These are phyloP conservation scores for Thecocarcelia acutangulata DNA, from an alignment of 2,888 invertebrate genomes.

Conservation along the genomic window DNA sequence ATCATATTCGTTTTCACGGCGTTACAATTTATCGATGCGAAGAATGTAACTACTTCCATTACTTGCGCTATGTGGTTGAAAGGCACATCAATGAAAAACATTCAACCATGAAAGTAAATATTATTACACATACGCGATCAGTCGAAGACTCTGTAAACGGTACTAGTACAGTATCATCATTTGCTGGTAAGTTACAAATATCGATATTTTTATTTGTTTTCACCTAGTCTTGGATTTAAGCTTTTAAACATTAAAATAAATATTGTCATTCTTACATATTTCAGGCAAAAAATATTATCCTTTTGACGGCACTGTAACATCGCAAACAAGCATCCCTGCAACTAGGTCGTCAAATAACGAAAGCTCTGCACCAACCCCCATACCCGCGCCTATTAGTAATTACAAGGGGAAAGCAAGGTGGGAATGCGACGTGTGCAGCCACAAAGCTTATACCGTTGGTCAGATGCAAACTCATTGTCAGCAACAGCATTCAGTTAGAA, in stretches of 20 bases:
- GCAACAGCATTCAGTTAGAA: conserved; percentile 84
- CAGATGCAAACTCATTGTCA: conserved; percentile 74
- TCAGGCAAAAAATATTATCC: conserved; percentile 65
- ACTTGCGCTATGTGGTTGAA: conserved; percentile 85
- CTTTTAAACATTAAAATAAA: too few species aligned
- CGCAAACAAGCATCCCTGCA: background rate
- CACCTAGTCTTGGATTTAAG: background rate
- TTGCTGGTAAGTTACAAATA: conserved; percentile 60
- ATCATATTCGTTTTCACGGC: conserved; percentile 90
- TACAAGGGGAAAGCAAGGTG: conserved; percentile 72
- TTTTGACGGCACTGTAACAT: conserved; percentile 17
- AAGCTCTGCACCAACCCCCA: background rate
- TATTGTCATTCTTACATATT: background rate
- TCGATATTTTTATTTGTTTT: background rate
- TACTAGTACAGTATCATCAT: conserved; percentile 54
- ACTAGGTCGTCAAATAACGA: conserved; percentile 39
- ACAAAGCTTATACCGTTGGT: conserved; percentile 70
- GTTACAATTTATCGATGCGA: conserved; percentile 87
- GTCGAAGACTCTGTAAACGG: conserved; percentile 22
- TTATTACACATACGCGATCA: conserved; percentile 72
- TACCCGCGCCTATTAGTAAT: background rate
- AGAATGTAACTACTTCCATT: conserved; percentile 86
- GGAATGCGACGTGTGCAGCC: conserved; percentile 75
- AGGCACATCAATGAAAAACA: conserved; percentile 83
- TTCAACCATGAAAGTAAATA: conserved; percentile 64